phyloP scores from a whole-genome alignment of 2,797 vertebrate genomes.

The Eulemur coronatus region DNA sequence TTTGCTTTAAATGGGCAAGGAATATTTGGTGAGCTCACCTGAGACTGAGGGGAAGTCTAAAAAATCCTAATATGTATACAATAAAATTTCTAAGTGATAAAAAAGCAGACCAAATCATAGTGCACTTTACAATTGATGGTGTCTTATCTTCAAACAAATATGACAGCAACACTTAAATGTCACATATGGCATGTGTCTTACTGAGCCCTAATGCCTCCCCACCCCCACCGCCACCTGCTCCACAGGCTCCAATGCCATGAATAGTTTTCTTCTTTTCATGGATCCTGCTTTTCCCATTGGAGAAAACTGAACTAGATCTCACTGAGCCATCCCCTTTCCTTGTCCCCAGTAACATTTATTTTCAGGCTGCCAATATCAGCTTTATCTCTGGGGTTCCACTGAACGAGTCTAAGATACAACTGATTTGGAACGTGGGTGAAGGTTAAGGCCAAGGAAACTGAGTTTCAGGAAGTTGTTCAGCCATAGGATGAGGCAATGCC shows the following conservation, averaged over 20 bases:
- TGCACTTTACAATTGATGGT: not conserved
- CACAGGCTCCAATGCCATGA: not conserved
- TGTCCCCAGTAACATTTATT: not conserved
- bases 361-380: not conserved
- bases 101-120: not conserved
- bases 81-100: not conserved
- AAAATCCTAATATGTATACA: not conserved
- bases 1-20: not conserved
- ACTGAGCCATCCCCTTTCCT: not conserved
- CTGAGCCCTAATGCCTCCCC: not conserved
- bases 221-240: accelerated
- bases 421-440: not conserved
- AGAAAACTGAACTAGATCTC: not conserved
- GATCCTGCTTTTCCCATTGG: not conserved
- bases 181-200: not conserved
- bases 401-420: not conserved
- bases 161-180: not conserved
- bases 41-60: not conserved
- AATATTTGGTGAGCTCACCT: not conserved
- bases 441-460: not conserved
- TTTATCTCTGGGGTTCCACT: not conserved
- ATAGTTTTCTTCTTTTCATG: not conserved
- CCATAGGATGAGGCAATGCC: not conserved
- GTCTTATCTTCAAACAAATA: not conserved
- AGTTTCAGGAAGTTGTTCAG: not conserved